Base-by-base conservation (phyloP, 2,888 invertebrate species). In the Oscheius sp. region DNA sequence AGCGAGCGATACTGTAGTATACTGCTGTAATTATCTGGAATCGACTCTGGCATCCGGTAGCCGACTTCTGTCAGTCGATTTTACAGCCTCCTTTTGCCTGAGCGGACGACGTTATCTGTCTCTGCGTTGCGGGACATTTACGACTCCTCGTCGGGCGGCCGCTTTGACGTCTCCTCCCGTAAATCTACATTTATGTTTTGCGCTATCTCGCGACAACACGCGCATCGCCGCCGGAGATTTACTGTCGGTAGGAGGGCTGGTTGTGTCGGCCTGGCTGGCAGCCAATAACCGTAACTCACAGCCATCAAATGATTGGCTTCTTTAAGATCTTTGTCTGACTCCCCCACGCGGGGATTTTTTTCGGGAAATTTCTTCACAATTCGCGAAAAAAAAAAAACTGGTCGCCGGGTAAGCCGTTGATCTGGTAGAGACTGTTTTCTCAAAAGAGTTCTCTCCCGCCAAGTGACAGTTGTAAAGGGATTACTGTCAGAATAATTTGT, bases 171-270 rank as follows among this genome's bases (percentile, higher is more conserved):
- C 45, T 23, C 42, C 42, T 34, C 45, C 34, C 45, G 42, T 61
- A 61, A 61, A 61, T 61, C 61, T 45, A 10, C 42, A 45, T 61
- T 61, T 61, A 61, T 61, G 55, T 61, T 61, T 61, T 61, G 42
- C 61, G 61, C 61, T 61, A 61, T 61, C 61, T 61, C 61, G 61
- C 61, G 61, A 61, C 61, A 61, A 61, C 42, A 61, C 45, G 61
- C 61, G 45, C 61, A 61, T 39, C 61, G 48, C 5, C 23, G 20
- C 20, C 23, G 61, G 55, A 61, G 61, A 61, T 61, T 61, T 61
- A 61, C 61, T 61, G 42, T 45, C 61, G 23, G 25, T 10, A 15
- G 48, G 48, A n/a, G n/a, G n/a, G n/a, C n/a, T n/a, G n/a, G n/a
- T n/a, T n/a, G n/a, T n/a, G n/a, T n/a, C n/a, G 34, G 20, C 31